Conservation (phyloP, 30 jellyfish, hydroid and myxozoan genomes). For the Morbakka virulenta region DNA sequence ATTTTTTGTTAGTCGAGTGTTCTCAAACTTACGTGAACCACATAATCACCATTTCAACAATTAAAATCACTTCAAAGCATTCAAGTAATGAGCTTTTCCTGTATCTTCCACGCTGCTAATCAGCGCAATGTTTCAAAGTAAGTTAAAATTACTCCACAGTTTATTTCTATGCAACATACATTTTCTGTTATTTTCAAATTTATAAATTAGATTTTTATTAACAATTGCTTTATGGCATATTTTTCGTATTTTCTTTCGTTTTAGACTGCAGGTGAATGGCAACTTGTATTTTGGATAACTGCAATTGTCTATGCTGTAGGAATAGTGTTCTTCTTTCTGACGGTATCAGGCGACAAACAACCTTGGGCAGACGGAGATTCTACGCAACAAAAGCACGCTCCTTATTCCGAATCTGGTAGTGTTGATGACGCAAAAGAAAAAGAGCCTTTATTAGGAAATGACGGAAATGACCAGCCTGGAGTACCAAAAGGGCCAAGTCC, state of each 20-base stretch:
- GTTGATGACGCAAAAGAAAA: slow-evolving; percentile 8
- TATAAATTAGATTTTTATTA: too few species aligned
- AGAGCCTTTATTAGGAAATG: slow-evolving; percentile 43
- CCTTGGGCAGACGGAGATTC: slow-evolving; percentile 96
- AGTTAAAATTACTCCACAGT: too few species aligned
- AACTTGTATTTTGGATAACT: slow-evolving; percentile 96
- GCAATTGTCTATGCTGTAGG: slow-evolving; percentile 91
- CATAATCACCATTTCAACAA: too few species aligned
- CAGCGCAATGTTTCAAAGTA: too few species aligned
- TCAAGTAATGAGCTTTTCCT: too few species aligned
- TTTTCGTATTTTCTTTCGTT: slow-evolving; percentile 1
- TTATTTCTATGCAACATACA: too few species aligned
- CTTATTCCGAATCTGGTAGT: slow-evolving; percentile 41
- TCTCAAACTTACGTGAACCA: too few species aligned
- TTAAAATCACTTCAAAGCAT: too few species aligned
- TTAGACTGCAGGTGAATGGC: slow-evolving; percentile 99
- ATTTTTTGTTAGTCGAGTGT: too few species aligned
- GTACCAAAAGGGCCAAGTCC: neutral
- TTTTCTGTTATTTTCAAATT: too few species aligned
- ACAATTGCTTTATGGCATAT: too few species aligned
- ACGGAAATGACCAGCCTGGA: neutral
- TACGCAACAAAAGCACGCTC: slow-evolving; percentile 58
- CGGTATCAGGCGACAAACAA: slow-evolving; percentile 98
- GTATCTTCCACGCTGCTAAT: too few species aligned
- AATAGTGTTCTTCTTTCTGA: slow-evolving; percentile 80